Evolutionary conservation across 1,140 invertebrate genomes (phyloP), one percentile per base, ranked within the genome.

Genomic region (Papilio glaucus): DNA sequence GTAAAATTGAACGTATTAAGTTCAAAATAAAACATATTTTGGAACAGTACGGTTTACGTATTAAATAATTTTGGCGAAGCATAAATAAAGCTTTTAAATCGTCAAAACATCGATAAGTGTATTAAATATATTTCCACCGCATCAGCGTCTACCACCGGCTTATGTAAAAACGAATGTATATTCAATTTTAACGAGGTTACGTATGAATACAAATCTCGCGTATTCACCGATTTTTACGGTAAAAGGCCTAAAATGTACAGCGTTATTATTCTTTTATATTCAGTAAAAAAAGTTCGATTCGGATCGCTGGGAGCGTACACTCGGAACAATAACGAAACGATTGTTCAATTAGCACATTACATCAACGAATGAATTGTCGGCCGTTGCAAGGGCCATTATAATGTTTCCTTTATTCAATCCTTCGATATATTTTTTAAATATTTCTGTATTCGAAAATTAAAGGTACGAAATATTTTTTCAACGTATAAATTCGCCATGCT

Each of bases 301-400:
- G 67, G 41, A 26, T 69, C 67, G 41, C 12, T 38, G 65, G 12
- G 24, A 41, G 38, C 63, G 24, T 41, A 57, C 53, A 49, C 45
- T 42, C 26, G 41, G 15, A 62, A 63, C 79, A 85, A 85, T 80
- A 77, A 81, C 75, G 61, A 76, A 83, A 80, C 80, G 77, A 82
- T 78, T 80, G 82, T 87, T 87, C 81, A 88, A 86, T 90, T 86
- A 83, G 82, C 76, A 39, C 67, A 39, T 69, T 69, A 45, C 13
- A 69, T 49, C 24, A 39, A 69, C 67, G 67, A 37, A 39, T 69
- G 67, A 69, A 65, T 65, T 65, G 62, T 41, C 39, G 62, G 37
- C 15, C 33, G 37, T 12, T 15, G 33, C 9, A 18, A 37, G 33
- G 9, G 37, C 62, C 37, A 6, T 21, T 15, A 33, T 69, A 42